Percentiles rank a stretch among this genome's conserved stretches.
phyloP scores from a whole-genome alignment of 2,113 vertebrate species.

The Paracanthobrama guichenoti region DNA sequence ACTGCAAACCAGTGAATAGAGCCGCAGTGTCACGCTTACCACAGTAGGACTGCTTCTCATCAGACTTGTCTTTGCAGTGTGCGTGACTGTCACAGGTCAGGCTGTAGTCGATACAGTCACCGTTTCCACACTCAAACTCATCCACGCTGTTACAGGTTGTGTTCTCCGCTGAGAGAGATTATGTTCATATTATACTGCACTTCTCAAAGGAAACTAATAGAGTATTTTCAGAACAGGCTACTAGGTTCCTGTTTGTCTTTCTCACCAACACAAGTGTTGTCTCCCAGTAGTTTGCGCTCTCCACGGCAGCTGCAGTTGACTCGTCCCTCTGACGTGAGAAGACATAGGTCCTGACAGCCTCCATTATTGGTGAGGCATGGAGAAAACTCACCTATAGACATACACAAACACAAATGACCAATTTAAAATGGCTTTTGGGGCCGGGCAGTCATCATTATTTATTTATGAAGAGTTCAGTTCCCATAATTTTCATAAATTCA shows the following conservation, averaged over 20 bases:
- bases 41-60: conserved; percentile 96
- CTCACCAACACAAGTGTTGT: conserved; percentile 87
- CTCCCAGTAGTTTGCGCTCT: conserved; percentile 86
- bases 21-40: conserved; percentile 72
- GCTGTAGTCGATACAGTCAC: conserved; percentile 94
- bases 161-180: conserved; percentile 67
- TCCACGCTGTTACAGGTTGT: conserved; percentile 87
- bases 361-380: conserved; percentile 88
- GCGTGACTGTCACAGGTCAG: conserved; percentile 88
- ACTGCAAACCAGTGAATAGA: not conserved
- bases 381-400: conserved; percentile 85
- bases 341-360: conserved; percentile 91
- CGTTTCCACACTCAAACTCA: conserved; percentile 93
- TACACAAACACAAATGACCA: not conserved
- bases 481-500: not conserved
- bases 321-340: conserved; percentile 88
- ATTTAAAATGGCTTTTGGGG: not conserved
- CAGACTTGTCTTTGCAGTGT: conserved; percentile 98
- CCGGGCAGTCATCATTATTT: not conserved
- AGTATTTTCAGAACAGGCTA: not conserved
- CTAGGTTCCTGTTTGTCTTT: not conserved
- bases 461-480: not conserved
- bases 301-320: conserved; percentile 95
- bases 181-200: not conserved
- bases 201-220: not conserved